These are phyloP conservation scores for Gephyroberyx darwinii DNA, from an alignment of 2,797 vertebrate genomes.

Conservation along the genomic window DNA sequence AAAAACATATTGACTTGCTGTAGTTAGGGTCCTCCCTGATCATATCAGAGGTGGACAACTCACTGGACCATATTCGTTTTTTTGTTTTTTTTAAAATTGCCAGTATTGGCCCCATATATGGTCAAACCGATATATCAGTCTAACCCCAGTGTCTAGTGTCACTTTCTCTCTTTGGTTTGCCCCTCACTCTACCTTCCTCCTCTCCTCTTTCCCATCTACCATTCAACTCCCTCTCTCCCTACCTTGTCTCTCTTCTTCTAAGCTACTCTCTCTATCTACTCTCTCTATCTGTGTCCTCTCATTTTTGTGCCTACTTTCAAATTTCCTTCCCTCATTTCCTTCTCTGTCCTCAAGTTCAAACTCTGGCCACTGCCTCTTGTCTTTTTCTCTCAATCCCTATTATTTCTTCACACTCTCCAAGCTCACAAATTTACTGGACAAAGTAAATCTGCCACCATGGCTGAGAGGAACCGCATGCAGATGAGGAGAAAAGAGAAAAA, in stretches of 20 bases:
- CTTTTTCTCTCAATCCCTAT: background rate
- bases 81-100: no score
- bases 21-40: no score
- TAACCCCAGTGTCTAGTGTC: no score
- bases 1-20: no score
- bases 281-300: background rate
- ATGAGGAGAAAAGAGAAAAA: constrained; percentile 64
- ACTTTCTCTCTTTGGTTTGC: background rate
- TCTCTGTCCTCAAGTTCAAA: background rate
- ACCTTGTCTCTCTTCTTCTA: background rate
- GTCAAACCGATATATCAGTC: no score
- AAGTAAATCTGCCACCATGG: constrained; percentile 57
- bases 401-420: background rate
- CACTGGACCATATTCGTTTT: no score
- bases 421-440: constrained; percentile 10
- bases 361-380: background rate
- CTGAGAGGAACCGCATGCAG: constrained; percentile 62
- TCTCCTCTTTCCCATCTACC: background rate
- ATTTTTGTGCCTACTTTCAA: background rate
- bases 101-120: no score
- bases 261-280: background rate
- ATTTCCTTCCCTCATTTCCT: background rate
- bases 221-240: constrained; percentile 14
- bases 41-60: no score
- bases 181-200: background rate